phyloP scores from a whole-genome alignment of 2,888 invertebrate genomes.

The Melinopterus prodromus region DNA sequence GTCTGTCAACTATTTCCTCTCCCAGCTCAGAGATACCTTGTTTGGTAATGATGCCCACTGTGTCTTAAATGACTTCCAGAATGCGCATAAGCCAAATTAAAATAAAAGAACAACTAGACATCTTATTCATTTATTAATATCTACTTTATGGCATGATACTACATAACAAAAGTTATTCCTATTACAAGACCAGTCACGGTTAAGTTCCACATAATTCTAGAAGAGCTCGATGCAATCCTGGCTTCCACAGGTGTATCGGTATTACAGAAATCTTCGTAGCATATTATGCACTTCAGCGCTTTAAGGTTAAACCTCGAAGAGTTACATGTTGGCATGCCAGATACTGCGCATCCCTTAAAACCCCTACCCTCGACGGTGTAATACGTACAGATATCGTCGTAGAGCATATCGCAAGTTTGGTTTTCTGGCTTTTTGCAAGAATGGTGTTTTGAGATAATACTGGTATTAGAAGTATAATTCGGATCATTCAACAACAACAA shows the following conservation, averaged over 20 bases:
- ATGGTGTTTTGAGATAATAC: background rate
- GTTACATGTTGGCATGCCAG: background rate
- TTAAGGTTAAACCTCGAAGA: background rate
- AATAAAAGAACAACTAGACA: background rate
- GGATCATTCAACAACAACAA: background rate
- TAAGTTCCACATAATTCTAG: background rate
- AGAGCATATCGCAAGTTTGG: background rate
- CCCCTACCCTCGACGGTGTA: background rate
- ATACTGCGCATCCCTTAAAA: background rate
- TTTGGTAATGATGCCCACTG: background rate
- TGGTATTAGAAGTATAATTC: background rate
- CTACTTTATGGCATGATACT: background rate
- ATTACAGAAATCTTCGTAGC: background rate
- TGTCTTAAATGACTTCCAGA: background rate
- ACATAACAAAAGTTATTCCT: background rate
- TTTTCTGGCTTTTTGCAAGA: background rate
- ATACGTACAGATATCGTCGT: background rate
- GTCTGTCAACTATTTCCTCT: no score
- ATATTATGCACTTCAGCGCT: background rate
- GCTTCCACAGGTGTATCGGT: background rate
- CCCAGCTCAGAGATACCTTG: no score
- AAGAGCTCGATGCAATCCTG: background rate
- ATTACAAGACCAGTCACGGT: background rate
- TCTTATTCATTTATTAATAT: background rate
- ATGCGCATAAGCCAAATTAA: background rate